phyloP scores from a whole-genome alignment of 1,140 invertebrate species.

The Drosophila santomea region DNA sequence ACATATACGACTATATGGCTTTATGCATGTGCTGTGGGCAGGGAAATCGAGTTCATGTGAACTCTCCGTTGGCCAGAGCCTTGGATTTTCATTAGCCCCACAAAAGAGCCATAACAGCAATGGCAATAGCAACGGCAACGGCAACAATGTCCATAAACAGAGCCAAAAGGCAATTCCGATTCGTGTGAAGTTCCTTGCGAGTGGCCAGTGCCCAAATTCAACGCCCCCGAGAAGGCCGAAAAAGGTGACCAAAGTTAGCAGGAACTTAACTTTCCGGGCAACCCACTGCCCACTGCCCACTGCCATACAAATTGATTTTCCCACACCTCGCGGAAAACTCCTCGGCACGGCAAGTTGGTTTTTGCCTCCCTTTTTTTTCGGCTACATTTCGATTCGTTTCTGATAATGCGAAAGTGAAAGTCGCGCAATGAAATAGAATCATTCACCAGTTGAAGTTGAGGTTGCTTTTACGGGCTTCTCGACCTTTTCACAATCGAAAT shows the following conservation, averaged over 20 bases:
- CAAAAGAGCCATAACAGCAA: conserved; percentile 30
- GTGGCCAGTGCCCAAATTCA: conserved; percentile 38
- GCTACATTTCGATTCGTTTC: conserved; percentile 15
- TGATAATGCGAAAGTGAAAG: conserved; percentile 25
- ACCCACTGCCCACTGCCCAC: background rate
- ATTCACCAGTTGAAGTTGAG: conserved; percentile 43
- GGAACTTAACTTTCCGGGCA: conserved; percentile 31
- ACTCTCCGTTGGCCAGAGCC: conserved; percentile 17
- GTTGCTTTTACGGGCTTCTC: background rate
- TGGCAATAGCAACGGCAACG: conserved; percentile 16
- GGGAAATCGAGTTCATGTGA: conserved; percentile 48
- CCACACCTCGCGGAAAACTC: conserved; percentile 45
- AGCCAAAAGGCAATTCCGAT: conserved; percentile 60
- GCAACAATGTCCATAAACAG: conserved; percentile 54
- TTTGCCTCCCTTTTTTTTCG: conserved; percentile 41
- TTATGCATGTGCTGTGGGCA: conserved; percentile 24
- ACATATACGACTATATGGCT: background rate
- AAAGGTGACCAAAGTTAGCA: conserved; percentile 27
- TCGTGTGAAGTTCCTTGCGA: conserved; percentile 49
- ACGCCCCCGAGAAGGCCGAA: conserved; percentile 7
- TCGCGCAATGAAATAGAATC: conserved; percentile 64
- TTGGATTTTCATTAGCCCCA: conserved; percentile 55
- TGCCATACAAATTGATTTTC: conserved; percentile 74
- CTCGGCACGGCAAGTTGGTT: conserved; percentile 47
- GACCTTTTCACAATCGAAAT: conserved; percentile 26